phyloP scores from a whole-genome alignment of 2,113 vertebrate genomes.

The Thermophis baileyi region DNA sequence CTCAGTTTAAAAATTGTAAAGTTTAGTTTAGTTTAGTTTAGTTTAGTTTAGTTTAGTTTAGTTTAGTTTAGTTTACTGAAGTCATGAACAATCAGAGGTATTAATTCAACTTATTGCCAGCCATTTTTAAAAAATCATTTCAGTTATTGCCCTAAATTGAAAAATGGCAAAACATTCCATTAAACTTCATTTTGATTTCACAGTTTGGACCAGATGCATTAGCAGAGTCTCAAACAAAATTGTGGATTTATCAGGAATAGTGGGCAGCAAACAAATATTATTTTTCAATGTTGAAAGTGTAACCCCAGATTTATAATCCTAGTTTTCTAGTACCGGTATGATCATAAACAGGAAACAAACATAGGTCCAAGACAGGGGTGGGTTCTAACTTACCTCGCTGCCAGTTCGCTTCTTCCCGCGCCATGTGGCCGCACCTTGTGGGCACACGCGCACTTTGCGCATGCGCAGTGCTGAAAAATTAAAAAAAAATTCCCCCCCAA shows the following conservation, averaged over 20 bases:
- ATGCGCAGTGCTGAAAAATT: too few relatives aligned
- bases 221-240: neutral
- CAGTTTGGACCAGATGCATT: neutral
- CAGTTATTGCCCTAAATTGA: neutral
- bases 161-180: neutral
- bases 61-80: neutral
- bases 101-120: neutral
- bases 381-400: too few relatives aligned
- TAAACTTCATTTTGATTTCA: neutral
- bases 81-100: neutral
- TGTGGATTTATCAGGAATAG: neutral
- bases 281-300: neutral
- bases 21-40: neutral
- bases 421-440: too few relatives aligned
- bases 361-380: too few relatives aligned
- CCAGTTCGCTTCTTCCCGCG: too few relatives aligned
- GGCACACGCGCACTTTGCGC: too few relatives aligned
- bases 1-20: neutral
- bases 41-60: neutral
- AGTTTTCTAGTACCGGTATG: neutral
- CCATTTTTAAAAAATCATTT: neutral
- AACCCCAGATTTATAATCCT: neutral
- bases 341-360: neutral
- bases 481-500: too few relatives aligned
- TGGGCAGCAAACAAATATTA: neutral